These are phyloP conservation scores for Anagrus nilaparvatae DNA, from an alignment of 1,140 invertebrate species.

Conservation along the genomic window DNA sequence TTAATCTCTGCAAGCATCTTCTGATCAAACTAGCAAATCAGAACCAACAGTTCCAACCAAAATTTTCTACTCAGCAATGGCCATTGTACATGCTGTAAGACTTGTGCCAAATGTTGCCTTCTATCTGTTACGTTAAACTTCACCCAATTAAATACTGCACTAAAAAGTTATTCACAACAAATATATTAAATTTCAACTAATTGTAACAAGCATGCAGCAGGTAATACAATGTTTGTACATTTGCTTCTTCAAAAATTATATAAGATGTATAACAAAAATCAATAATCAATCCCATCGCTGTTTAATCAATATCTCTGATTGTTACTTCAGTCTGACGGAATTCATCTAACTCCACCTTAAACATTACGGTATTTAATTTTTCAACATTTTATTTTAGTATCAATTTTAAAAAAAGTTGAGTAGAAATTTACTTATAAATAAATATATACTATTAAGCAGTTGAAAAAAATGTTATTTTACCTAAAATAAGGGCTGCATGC, in stretches of 20 bases:
- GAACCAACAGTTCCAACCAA: constrained; percentile 94
- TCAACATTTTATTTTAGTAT: neutral
- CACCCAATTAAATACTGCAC: constrained; percentile 97
- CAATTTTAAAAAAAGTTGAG: neutral
- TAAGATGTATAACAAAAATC: constrained; percentile 99
- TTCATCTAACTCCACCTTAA: constrained; percentile 94
- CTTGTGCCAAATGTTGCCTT: constrained; percentile 80
- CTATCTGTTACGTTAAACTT: constrained; percentile 92
- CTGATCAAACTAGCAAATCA: constrained; percentile 87
- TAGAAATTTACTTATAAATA: neutral
- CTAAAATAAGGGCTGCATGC: constrained; percentile 70
- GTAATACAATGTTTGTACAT: constrained; percentile 92
- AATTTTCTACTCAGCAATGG: constrained; percentile 92
- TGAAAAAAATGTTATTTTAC: constrained; percentile 15
- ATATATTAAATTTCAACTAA: constrained; percentile 88
- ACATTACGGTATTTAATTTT: constrained; percentile 75
- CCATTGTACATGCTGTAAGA: constrained; percentile 92
- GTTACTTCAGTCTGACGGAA: constrained; percentile 97
- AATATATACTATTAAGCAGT: neutral
- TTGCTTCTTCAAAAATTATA: constrained; percentile 94
- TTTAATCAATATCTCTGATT: constrained; percentile 94
- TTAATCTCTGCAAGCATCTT: constrained; percentile 91
- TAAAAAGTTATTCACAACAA: constrained; percentile 93
- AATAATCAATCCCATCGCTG: constrained; percentile 93
- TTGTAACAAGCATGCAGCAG: constrained; percentile 92